Percentiles rank a stretch among this genome's conserved stretches.
Conservation (phyloP, 30 jellyfish, hydroid and myxozoan genomes). For the Hydra vulgaris region DNA sequence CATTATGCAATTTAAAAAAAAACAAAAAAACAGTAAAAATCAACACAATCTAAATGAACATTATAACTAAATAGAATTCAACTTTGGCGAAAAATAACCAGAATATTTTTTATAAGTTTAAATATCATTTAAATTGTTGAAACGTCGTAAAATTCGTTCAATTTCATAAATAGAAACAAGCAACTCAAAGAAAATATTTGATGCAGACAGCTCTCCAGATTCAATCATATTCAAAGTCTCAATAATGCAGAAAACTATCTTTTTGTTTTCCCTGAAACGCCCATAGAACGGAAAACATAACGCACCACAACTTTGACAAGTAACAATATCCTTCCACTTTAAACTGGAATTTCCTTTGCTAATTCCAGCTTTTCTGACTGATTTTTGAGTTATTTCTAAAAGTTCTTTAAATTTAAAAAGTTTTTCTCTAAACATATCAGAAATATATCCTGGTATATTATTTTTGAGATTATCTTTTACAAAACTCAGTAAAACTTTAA, state of each 20-base stretch:
- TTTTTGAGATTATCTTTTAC: constrained; percentile 1
- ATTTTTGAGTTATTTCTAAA: not conserved
- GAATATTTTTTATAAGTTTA: no score
- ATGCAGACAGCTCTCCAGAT: not conserved
- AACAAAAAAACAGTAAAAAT: no score
- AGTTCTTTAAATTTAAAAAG: not conserved
- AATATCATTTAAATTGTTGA: no score
- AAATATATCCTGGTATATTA: not conserved
- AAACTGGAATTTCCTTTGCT: not conserved
- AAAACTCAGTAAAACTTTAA: not conserved
- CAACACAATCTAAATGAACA: no score
- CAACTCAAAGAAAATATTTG: not conserved
- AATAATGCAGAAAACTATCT: not conserved
- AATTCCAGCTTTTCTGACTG: not conserved
- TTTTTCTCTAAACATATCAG: not conserved
- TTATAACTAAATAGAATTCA: no score
- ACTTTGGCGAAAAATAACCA: no score
- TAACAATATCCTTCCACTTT: not conserved
- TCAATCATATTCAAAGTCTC: not conserved
- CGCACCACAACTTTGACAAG: not conserved
- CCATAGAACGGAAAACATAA: not conserved
- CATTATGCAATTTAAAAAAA: no score
- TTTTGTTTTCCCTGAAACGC: not conserved
- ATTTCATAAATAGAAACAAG: not conserved
- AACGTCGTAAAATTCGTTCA: not conserved